Percentiles rank a stretch among this genome's conserved stretches.
phyloP scores from a whole-genome alignment of 2,113 vertebrate species.

The Ardeotis arabs region DNA sequence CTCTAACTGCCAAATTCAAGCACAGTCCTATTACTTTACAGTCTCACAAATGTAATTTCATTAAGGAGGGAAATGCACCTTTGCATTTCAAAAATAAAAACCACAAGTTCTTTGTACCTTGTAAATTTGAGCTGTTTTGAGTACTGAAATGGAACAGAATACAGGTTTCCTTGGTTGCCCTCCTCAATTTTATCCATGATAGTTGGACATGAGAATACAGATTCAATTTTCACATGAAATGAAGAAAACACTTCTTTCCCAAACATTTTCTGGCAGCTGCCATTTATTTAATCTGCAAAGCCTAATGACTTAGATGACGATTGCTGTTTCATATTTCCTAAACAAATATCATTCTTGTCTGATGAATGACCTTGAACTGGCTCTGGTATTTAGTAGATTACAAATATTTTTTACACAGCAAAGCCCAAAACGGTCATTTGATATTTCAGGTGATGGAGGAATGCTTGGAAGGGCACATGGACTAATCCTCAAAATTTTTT shows the following conservation, averaged over 20 bases:
- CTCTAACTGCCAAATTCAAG: background rate
- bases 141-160: background rate
- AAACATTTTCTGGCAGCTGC: background rate
- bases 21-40: background rate
- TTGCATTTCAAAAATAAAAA: background rate
- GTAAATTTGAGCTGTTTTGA: background rate
- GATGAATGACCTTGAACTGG: background rate
- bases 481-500: background rate
- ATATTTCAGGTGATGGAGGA: background rate
- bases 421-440: background rate
- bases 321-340: background rate
- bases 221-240: conserved; percentile 39
- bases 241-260: background rate
- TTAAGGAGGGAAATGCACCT: background rate
- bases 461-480: background rate
- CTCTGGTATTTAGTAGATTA: conserved; percentile 4
- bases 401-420: conserved; percentile 1
- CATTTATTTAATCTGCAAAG: conserved; percentile 51
- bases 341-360: background rate
- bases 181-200: background rate
- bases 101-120: background rate
- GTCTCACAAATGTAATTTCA: background rate
- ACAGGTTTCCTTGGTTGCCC: background rate
- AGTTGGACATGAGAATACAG: conserved; percentile 22
- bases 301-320: conserved; percentile 58